Evolutionary conservation across 2,113 vertebrate species (phyloP), one percentile per base, ranked within the genome.

Genomic region (Hirundichthys speculiger): DNA sequence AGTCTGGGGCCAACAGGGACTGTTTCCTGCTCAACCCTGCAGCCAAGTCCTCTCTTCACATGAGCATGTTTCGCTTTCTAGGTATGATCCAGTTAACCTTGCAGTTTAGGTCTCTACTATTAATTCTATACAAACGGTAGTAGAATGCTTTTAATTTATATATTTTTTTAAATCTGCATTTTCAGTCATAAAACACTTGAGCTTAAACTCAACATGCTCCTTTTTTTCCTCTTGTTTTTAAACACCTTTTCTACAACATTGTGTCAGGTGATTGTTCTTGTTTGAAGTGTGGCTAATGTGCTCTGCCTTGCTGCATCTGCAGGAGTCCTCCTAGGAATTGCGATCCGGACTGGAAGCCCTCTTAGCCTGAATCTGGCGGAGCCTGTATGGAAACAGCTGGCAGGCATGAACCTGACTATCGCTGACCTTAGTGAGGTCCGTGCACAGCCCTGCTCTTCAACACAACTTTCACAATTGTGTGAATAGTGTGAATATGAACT

Each of bases 341-440:
- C 97, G 41, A 99, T 99, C 85, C 94, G 98, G n/a, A 98, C 96
- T 7, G 98, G 98, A 65, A 98, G 97, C 75, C 98, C 98, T 21
- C 91, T 99, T 47, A 99, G 98, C 85, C 94, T 99, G 78, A 99
- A 94, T 83, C 91, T 99, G 51, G 98, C 98, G 0, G 98, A 99
- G 85, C 98, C 98, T 1, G 96, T 99, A 3, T 99, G 98, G 97
- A 99, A 99, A 72, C 98, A 99, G 80, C 93, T 99, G 85, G 97
- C 98, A 21, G 98, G 98, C 75, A 99, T 99, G 98, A 99, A 94
- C 86, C 90, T 99, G 79, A 99, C 96, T 80, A 99, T 99, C 40
- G 98, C 98, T 75, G 98, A 99, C 94, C 97, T 99, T 84, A 99
- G 98, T 82, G 98, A 99, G 94, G 98, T 97, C 76, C 0, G 56